Evolutionary conservation across 2,113 vertebrate species (phyloP).

Genomic region (Gallinago jamesoni): DNA sequence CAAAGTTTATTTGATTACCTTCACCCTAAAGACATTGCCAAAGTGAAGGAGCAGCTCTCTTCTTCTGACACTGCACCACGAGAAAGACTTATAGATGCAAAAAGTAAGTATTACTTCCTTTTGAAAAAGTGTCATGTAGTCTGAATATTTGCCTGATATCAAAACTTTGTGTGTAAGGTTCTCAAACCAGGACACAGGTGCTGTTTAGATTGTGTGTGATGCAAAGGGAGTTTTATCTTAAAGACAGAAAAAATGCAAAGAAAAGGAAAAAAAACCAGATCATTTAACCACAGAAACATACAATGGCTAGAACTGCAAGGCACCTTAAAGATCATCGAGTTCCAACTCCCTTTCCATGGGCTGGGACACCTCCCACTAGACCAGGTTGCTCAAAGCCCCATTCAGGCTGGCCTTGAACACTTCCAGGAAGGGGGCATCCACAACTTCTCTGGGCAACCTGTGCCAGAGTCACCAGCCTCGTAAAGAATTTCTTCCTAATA

Average conservation of each 20-base stretch:
- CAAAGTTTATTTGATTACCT: constrained; percentile 99
- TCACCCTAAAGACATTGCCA: constrained; percentile 99
- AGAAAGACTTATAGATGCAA: constrained; percentile 96
- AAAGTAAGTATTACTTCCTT: constrained; percentile 81
- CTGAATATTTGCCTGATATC: background rate
- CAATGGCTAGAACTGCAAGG: too few relatives aligned
- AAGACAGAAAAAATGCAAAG: background rate
- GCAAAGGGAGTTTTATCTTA: background rate
- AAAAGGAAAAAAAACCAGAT: too few relatives aligned
- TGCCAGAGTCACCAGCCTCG: too few relatives aligned
- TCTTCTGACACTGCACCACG: constrained; percentile 94
- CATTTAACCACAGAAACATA: too few relatives aligned
- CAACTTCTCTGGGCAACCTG: too few relatives aligned
- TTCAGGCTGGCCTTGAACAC: too few relatives aligned
- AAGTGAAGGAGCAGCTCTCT: constrained; percentile 99
- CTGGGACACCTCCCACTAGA: too few relatives aligned
- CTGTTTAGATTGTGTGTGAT: background rate
- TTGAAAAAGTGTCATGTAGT: background rate
- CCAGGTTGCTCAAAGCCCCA: too few relatives aligned
- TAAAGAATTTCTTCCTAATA: too few relatives aligned
- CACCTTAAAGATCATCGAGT: too few relatives aligned
- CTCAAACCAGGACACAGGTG: background rate
- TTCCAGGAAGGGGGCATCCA: too few relatives aligned
- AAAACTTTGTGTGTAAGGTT: background rate
- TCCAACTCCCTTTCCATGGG: too few relatives aligned